These are phyloP conservation scores for Etheostoma nigrum DNA, from an alignment of 2,797 vertebrate species.

Conservation along the genomic window DNA sequence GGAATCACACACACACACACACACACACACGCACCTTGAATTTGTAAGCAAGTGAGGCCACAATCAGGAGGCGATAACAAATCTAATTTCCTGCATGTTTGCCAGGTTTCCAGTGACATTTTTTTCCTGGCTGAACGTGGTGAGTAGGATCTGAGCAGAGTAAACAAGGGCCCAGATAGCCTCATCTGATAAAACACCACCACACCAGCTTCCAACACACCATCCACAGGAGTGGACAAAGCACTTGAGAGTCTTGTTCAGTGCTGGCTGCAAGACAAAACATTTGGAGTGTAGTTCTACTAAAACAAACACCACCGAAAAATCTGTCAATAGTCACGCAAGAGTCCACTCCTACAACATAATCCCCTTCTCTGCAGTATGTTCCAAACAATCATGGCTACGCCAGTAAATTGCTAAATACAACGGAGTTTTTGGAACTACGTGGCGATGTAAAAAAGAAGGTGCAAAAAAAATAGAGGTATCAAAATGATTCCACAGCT, in stretches of 20 bases:
- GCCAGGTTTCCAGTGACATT: constrained; percentile 70
- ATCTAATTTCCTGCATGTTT: constrained; percentile 79
- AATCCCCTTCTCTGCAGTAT: neutral
- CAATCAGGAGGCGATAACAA: constrained; percentile 70
- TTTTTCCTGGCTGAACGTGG: constrained; percentile 69
- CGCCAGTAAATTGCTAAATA: no score
- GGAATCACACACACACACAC: constrained; percentile 1
- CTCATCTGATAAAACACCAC: constrained; percentile 42
- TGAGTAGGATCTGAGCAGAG: constrained; percentile 49
- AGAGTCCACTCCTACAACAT: neutral
- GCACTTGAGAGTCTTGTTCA: constrained; percentile 23
- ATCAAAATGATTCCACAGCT: no score
- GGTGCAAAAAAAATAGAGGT: no score
- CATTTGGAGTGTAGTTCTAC: neutral
- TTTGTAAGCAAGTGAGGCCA: constrained; percentile 52
- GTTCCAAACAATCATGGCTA: no score
- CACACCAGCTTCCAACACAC: constrained; percentile 23
- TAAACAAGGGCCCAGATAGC: constrained; percentile 68
- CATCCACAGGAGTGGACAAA: constrained; percentile 9
- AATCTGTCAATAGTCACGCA: neutral
- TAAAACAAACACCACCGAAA: neutral
- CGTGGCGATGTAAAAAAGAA: no score
- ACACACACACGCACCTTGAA: constrained; percentile 4
- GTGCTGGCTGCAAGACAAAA: neutral
- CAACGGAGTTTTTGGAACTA: no score